These are phyloP conservation scores for Drosophila equinoxialis DNA, from an alignment of 1,140 invertebrate genomes.

Conservation along the genomic window DNA sequence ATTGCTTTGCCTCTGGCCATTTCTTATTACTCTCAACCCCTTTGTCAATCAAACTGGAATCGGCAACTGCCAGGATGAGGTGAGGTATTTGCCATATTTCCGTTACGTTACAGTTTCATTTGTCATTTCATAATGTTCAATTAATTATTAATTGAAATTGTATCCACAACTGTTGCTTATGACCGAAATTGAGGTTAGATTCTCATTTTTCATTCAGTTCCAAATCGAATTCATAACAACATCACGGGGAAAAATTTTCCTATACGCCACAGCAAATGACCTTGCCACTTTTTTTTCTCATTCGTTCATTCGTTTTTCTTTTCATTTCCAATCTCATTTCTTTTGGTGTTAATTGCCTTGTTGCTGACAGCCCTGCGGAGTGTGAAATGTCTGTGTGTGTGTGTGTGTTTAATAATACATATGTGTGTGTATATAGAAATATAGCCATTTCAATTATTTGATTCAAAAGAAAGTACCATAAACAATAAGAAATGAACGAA, in stretches of 20 bases:
- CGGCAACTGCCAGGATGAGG: background rate
- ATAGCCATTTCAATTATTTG: background rate
- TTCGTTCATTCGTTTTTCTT: background rate
- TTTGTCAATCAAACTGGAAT: too few relatives aligned
- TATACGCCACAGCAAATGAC: background rate
- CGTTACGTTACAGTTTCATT: background rate
- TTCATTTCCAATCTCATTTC: background rate
- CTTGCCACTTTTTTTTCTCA: conserved; percentile 16
- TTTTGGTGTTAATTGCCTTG: conserved; percentile 44
- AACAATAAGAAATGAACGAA: too few relatives aligned
- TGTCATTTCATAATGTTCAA: background rate
- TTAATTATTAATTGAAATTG: conserved; percentile 4
- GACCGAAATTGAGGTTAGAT: background rate
- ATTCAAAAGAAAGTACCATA: too few relatives aligned
- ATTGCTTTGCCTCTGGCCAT: too few relatives aligned
- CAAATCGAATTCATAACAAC: background rate
- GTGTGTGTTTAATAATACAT: background rate
- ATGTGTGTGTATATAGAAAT: background rate
- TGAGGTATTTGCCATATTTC: background rate
- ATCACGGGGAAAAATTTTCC: background rate
- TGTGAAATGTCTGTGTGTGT: background rate
- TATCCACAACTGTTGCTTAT: background rate
- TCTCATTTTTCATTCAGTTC: background rate
- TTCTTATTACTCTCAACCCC: too few relatives aligned
- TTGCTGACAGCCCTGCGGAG: conserved; percentile 23